Conservation (phyloP, 2,888 invertebrate genomes). For the Tetragonisca angustula region DNA sequence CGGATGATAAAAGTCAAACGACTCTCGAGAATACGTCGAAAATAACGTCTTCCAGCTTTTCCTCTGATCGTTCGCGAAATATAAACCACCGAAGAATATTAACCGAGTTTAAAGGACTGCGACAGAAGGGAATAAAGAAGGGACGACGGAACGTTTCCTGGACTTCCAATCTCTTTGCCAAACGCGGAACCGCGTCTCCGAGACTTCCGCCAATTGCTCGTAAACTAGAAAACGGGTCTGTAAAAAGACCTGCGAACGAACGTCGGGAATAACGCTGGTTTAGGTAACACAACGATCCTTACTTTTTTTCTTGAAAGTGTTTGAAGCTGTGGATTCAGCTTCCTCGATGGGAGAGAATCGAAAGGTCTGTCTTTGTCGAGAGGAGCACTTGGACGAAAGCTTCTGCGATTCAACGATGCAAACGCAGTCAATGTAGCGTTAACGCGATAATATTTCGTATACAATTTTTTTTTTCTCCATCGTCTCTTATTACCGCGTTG, state of each 20-base stretch:
- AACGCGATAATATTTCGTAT: too few relatives aligned
- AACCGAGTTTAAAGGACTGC: conserved; percentile 22
- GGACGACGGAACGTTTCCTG: background rate
- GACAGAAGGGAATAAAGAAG: background rate
- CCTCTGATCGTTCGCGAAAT: conserved; percentile 3
- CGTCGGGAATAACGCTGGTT: background rate
- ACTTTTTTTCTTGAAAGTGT: background rate
- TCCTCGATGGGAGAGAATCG: background rate
- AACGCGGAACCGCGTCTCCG: conserved; percentile 37
- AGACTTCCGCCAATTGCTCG: conserved; percentile 58
- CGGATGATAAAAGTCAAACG: conserved; percentile 16
- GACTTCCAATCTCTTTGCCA: conserved; percentile 48
- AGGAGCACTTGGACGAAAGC: background rate
- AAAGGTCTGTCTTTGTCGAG: background rate
- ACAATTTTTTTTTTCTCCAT: too few relatives aligned
- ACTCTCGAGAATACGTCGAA: background rate
- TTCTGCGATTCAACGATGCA: background rate
- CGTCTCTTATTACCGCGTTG: too few relatives aligned
- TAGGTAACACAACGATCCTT: background rate
- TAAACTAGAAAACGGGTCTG: conserved; percentile 41
- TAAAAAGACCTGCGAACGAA: background rate
- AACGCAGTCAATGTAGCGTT: too few relatives aligned
- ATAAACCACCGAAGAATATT: conserved; percentile 20
- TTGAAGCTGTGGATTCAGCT: background rate
- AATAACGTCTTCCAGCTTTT: background rate